These are phyloP conservation scores for Sinhomidia bicolor DNA, from an alignment of 2,888 invertebrate genomes.

Conservation along the genomic window DNA sequence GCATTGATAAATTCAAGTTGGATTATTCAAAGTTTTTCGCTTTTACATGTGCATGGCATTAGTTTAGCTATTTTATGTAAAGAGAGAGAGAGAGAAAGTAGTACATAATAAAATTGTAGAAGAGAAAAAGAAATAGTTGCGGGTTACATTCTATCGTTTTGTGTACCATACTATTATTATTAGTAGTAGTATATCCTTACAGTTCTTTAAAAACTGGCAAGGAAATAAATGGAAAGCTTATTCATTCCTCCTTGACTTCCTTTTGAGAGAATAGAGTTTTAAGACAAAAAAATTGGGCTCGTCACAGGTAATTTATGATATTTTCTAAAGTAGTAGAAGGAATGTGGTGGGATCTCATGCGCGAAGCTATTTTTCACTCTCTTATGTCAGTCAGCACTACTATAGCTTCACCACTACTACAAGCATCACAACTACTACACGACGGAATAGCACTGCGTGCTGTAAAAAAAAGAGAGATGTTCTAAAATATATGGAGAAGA, in stretches of 20 bases:
- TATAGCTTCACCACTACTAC: neutral
- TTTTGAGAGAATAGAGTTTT: conserved; percentile 17
- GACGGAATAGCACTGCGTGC: neutral
- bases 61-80: too few species aligned
- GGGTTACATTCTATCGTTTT: neutral
- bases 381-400: conserved; percentile 51
- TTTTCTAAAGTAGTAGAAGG: conserved; percentile 27
- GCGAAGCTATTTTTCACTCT: conserved; percentile 68
- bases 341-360: conserved; percentile 61
- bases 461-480: neutral
- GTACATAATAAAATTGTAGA: too few species aligned
- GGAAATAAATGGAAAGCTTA: neutral
- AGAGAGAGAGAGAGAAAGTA: too few species aligned
- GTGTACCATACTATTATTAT: too few species aligned
- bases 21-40: neutral
- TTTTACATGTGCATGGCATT: too few species aligned
- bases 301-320: conserved; percentile 70
- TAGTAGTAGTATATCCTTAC: too few species aligned
- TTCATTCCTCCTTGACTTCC: neutral
- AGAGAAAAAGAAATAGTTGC: too few species aligned
- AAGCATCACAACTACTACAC: neutral
- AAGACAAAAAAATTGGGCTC: conserved; percentile 62
- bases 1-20: neutral
- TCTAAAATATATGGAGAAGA: too few species aligned
- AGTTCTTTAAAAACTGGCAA: neutral